A percentile compares a stretch with the other conserved stretches of the same genome.
These are phyloP conservation scores for Elysia crispata DNA, from an alignment of 2,888 invertebrate species.

Conservation along the genomic window DNA sequence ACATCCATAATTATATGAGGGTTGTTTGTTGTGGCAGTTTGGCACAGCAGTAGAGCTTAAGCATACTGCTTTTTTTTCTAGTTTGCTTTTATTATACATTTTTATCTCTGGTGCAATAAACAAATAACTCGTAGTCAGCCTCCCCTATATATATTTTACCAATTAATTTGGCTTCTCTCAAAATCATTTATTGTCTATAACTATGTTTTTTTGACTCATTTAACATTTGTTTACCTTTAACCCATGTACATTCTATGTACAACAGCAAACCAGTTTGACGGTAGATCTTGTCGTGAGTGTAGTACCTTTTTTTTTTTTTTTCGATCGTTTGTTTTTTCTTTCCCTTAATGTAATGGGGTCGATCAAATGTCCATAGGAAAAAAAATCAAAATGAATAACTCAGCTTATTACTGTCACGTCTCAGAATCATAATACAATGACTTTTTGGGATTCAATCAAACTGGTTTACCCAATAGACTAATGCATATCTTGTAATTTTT, in stretches of 20 bases:
- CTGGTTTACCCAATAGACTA: no score
- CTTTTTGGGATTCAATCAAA: no score
- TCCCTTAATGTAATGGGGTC: background rate
- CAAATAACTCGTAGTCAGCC: slow-evolving; percentile 40
- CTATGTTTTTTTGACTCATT: background rate
- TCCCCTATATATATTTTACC: background rate
- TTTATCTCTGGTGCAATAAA: slow-evolving; percentile 49
- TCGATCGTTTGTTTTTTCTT: background rate
- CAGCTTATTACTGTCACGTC: no score
- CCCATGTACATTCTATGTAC: background rate
- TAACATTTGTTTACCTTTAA: slow-evolving; percentile 17
- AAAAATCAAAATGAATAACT: no score
- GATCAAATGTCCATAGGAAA: no score
- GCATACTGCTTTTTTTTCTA: slow-evolving; percentile 1
- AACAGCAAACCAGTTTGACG: no score
- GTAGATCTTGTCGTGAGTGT: no score
- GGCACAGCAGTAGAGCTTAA: no score
- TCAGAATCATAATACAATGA: no score
- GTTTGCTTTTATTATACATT: slow-evolving; percentile 36
- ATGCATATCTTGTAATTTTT: background rate
- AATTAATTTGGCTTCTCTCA: background rate
- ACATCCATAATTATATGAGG: no score
- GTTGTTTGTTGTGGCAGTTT: no score
- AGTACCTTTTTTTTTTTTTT: background rate
- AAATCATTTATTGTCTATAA: background rate